Evolutionary conservation across 2,797 vertebrate species (phyloP), one percentile per base, ranked within the genome.

Genomic region (Poeciliopsis presidionis): DNA sequence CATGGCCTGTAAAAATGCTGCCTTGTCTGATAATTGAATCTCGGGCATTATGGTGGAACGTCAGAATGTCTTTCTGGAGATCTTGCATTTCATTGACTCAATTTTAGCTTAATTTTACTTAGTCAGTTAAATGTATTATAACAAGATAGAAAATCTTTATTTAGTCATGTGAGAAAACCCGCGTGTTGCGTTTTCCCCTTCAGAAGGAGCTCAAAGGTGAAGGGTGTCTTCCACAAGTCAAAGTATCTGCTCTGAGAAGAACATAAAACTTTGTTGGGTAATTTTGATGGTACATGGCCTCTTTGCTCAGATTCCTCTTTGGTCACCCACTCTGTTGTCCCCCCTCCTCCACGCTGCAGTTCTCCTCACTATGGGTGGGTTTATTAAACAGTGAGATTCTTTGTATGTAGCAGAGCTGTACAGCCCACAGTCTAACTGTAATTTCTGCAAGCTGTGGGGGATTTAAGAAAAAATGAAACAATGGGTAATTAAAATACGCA

Each of bases 381-480:
- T 90, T 88, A 85, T 85, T 84, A 88, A 83, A 94, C 92, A 93
- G 90, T 72, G 90, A 33, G 28, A 89, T 92, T 93, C 92, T 94
- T 95, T 95, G 93, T 95, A 86, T 89, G 79, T 78, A 59, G 67
- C 89, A 22, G 88, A 84, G 85, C 89, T 76, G 75, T 75, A 63
- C 73, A 20, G 81, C 86, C 85, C 81, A 92, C 89, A 57, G 84
- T 80, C 71, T 70, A 83, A 91, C 79, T 91, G 87, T 90, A 92
- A 89, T 87, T 86, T 86, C 82, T 83, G 76, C 61, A 13, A 73
- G 81, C 73, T 82, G 14, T 63, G 79, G 78, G 81, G 79, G 22
- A 71, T 55, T 81, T 36, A 67, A n/a, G 7, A 12, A 67, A 41
- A 67, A 67, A 41, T 22, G 20, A 25, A 22, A 51, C 20, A 25